Base-by-base conservation (phyloP, 2,797 vertebrate genomes). In the Hybognathus amarus region DNA sequence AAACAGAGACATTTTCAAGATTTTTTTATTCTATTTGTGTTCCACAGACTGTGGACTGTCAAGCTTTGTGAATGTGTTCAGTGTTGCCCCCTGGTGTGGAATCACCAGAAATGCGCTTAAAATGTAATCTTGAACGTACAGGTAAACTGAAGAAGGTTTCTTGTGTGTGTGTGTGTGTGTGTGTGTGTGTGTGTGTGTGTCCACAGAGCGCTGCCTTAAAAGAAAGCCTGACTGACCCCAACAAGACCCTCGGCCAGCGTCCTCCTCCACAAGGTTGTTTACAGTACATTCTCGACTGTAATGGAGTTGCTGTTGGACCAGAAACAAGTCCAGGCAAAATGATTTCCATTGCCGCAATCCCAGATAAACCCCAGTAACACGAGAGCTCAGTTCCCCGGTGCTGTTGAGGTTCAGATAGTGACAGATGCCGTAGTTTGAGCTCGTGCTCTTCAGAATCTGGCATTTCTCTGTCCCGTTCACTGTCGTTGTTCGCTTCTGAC, bases 201-300 rank as follows among this genome's bases (percentile, higher is more conserved):
- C 40, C 36, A 74, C 87, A 90, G 75, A 81, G 71, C 70, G 27
- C 87, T 79, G 92, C 93, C 69, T 91, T 93, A 85, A 98, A 98
- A 94, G 97, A 99, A 90, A 94, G 94, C 85, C 77, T 85, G 85
- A 59, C 93, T 52, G 97, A 98, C 89, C 92, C 94, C 85, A 96
- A 91, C 96, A 98, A 97, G 96, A 94, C 95, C 90, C 94, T 96
- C 68, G 94, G 95, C 88, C 97, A 97, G 93, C 96, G 96, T 84
- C 96, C 97, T 90, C 95, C 96, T 88, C 96, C 97, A 90, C 98
- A 99, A 99, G 98, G 98, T 99, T 97, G 95, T 97, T 96, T 97
- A 93, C 97, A 97, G 93, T 96, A 97, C 93, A 95, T 95, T 95
- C 93, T 96, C 92, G 95, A 96, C 93, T 96, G 94, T 96, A 96